phyloP scores from a whole-genome alignment of 2,888 invertebrate species.

The Ametastegia equiseti region DNA sequence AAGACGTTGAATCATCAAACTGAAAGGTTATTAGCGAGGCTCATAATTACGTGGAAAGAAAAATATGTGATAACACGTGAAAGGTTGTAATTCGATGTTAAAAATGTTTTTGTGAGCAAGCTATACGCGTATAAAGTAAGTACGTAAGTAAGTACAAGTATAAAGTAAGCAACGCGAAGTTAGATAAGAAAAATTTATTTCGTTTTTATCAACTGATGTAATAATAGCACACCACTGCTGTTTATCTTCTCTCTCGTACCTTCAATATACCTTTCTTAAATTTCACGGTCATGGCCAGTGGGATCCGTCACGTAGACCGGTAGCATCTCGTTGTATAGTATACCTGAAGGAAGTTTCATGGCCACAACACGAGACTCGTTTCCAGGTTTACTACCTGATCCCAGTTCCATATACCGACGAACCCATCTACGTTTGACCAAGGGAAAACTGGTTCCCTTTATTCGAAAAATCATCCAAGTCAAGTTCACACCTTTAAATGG shows the following conservation, averaged over 20 bases:
- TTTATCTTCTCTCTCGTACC: neutral
- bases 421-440: too few species aligned
- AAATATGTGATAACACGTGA: neutral
- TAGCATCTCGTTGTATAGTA: conserved; percentile 17
- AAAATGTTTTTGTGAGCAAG: neutral
- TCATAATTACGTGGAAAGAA: too few species aligned
- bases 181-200: neutral
- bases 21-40: too few species aligned
- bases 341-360: conserved; percentile 30
- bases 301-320: conserved; percentile 43
- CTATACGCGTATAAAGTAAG: too few species aligned
- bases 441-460: too few species aligned
- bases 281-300: conserved; percentile 43
- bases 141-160: too few species aligned
- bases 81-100: neutral
- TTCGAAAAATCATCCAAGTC: too few species aligned
- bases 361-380: conserved; percentile 25
- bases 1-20: too few species aligned
- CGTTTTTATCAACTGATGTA: neutral
- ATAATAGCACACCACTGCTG: conserved; percentile 5
- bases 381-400: conserved; percentile 29
- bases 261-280: conserved; percentile 11
- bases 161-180: neutral
- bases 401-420: neutral
- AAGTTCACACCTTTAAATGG: too few species aligned